These are phyloP conservation scores for Elmis aenea DNA, from an alignment of 2,888 invertebrate genomes.

Conservation along the genomic window DNA sequence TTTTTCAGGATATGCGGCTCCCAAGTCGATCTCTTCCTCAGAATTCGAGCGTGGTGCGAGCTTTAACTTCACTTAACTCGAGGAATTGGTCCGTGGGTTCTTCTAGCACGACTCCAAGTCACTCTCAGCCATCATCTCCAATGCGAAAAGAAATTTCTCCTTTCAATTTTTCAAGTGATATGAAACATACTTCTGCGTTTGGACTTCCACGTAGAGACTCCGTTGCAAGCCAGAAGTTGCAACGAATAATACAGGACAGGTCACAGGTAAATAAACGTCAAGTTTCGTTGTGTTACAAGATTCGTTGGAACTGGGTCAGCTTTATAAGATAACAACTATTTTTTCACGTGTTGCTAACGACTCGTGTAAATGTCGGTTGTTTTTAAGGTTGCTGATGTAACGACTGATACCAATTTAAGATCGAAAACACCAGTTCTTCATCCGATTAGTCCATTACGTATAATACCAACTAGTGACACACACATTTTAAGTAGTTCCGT, in stretches of 20 bases:
- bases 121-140: slow-evolving; percentile 66
- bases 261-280: slow-evolving; percentile 34
- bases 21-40: slow-evolving; percentile 45
- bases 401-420: no score
- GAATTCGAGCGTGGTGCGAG: slow-evolving; percentile 63
- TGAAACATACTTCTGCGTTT: slow-evolving; percentile 29
- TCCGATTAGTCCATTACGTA: slow-evolving; percentile 39
- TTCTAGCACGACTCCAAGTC: slow-evolving; percentile 43
- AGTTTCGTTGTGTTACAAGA: no score
- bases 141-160: slow-evolving; percentile 59
- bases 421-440: slow-evolving; percentile 14
- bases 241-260: slow-evolving; percentile 51
- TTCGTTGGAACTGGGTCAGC: no score
- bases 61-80: slow-evolving; percentile 51
- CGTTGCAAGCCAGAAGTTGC: slow-evolving; percentile 40
- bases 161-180: slow-evolving; percentile 45
- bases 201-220: slow-evolving; percentile 33
- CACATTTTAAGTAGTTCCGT: slow-evolving; percentile 40
- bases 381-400: no score
- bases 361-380: no score
- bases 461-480: slow-evolving; percentile 37
- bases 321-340: no score
- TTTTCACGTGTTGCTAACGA: no score
- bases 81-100: slow-evolving; percentile 40
- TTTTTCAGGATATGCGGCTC: slow-evolving; percentile 24